Evolutionary conservation across 2,888 invertebrate species (phyloP).

Genomic region (Meta bourneti): DNA sequence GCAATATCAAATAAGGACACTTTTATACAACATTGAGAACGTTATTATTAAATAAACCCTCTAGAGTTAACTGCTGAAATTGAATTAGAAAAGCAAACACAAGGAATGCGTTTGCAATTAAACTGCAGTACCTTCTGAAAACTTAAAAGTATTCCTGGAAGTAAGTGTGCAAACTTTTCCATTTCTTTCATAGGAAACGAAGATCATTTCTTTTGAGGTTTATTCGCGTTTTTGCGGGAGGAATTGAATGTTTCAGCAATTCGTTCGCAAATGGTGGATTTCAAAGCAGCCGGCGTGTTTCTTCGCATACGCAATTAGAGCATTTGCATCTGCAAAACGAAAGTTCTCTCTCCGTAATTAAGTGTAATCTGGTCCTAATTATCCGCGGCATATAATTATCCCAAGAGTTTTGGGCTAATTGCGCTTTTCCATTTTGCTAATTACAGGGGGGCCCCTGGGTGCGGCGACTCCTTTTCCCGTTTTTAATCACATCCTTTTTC

Average conservation of each 20-base stretch:
- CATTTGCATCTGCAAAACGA: slow-evolving; percentile 36
- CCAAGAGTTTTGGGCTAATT: slow-evolving; percentile 61
- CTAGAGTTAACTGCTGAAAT: too few species aligned
- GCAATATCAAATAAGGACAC: too few species aligned
- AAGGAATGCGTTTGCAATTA: too few species aligned
- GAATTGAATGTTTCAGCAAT: slow-evolving; percentile 24
- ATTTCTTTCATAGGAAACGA: too few species aligned
- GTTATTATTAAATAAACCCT: too few species aligned
- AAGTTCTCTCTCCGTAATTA: slow-evolving; percentile 68
- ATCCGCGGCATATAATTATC: slow-evolving; percentile 73
- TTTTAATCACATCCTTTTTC: slow-evolving; percentile 43
- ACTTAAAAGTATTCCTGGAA: too few species aligned
- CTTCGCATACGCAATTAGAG: slow-evolving; percentile 59
- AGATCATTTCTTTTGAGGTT: too few species aligned
- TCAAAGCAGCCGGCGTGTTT: slow-evolving; percentile 58
- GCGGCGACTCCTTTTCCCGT: slow-evolving; percentile 44
- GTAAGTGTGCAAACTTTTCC: too few species aligned
- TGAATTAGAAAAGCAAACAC: too few species aligned
- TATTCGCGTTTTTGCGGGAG: not conserved
- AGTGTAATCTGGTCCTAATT: slow-evolving; percentile 75
- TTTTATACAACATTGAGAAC: too few species aligned
- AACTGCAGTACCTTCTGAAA: too few species aligned
- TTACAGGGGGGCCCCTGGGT: slow-evolving; percentile 65
- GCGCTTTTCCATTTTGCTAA: slow-evolving; percentile 71
- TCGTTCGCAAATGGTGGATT: slow-evolving; percentile 15